Evolutionary conservation across 2,888 invertebrate genomes (phyloP), one percentile per base, ranked within the genome.

Genomic region (Abrostola tripartita): DNA sequence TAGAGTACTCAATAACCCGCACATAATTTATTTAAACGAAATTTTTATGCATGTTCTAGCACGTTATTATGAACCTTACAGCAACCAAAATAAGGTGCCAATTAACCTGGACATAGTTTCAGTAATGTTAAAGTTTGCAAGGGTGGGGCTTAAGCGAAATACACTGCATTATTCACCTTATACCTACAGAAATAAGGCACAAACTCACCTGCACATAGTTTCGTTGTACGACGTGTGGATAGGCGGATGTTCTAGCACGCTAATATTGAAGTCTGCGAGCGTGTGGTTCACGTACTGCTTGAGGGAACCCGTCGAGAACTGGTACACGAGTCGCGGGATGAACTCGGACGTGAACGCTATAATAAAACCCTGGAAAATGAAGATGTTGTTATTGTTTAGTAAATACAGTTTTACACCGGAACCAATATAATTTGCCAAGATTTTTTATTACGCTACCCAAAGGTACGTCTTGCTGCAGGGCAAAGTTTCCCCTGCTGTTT

Each of bases 271-370:
- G 81, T 96, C 95, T 0, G 98, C 96, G 36, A 98, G 90, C 6
- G 98, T 96, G 87, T 96, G 96, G 82, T 98, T 96, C 42, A 98
- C 95, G 91, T 98, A 99, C 38, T 98, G 97, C 35, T 96, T 86
- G 52, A 98, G 92, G 0, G 95, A 94, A 11, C 94, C 94, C n/a
- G 91, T 79, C 24, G 96, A 96, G 65, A 96, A 95, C 65, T 95
- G 95, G 91, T 98, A 99, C 40, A 99, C 97, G 66, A 98, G 91
- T 11, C 98, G 96, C 6, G 99, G 99, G 79, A 99, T 98, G 93
- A 99, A 98, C 88, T 99, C 98, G 0, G 99, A 99, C 5, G 99
- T 99, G 91, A 99, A 98, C 8, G 99, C 99, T 87, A 99, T 99
- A 82, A 99, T 99, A 86, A 99, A 98, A 37, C 98, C 99, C 99